These are phyloP conservation scores for Folsomia candida DNA, from an alignment of 2,888 invertebrate genomes.

Conservation along the genomic window DNA sequence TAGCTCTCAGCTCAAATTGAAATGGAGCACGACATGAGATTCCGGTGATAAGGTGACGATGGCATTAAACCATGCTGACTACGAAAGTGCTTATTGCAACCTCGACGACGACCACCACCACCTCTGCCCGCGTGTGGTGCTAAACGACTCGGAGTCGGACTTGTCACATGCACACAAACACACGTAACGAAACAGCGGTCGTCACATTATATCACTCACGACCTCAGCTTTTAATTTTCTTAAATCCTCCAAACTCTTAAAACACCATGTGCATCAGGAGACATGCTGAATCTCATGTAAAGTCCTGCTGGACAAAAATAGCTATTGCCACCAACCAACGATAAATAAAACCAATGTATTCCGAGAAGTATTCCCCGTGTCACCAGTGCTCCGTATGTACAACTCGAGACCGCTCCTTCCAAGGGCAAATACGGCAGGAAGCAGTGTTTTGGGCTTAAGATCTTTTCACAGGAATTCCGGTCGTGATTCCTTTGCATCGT, in stretches of 20 bases:
- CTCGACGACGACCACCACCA: neutral
- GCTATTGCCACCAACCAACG: neutral
- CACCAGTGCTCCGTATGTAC: no score
- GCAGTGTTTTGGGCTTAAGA: neutral
- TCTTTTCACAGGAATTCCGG: constrained; percentile 13
- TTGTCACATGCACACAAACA: neutral
- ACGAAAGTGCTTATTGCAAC: neutral
- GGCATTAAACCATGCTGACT: neutral
- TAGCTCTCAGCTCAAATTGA: constrained; percentile 14
- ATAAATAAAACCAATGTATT: constrained; percentile 6
- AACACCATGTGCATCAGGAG: neutral
- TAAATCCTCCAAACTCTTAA: neutral
- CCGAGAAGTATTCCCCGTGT: neutral
- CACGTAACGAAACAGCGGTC: no score
- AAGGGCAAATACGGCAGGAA: neutral
- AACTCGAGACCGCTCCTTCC: no score
- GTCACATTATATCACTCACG: constrained; percentile 9
- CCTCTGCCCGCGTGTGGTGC: neutral
- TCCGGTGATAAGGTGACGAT: neutral
- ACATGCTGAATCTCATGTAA: neutral
- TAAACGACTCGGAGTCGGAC: neutral
- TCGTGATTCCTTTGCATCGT: constrained; percentile 10
- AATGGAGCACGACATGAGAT: constrained; percentile 8
- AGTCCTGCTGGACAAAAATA: constrained; percentile 8
- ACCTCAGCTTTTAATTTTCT: constrained; percentile 9